Conservation (phyloP, 2,888 invertebrate genomes). For the Dastarcus helophoroides region DNA sequence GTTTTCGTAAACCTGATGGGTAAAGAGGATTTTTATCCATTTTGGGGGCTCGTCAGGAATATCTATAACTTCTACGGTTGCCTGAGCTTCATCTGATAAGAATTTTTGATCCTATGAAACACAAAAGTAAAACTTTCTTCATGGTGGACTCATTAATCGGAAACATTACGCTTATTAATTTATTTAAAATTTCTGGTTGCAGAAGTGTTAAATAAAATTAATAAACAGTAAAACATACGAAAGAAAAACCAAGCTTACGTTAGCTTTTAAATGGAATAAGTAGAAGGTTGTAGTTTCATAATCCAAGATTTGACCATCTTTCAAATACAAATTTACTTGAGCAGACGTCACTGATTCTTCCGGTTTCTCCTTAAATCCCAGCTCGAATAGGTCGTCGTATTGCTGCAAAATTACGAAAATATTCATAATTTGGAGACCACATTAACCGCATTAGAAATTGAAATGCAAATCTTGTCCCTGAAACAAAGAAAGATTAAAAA, state of each 20-base stretch:
- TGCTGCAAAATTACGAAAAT: too few relatives aligned
- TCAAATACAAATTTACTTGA: conserved; percentile 20
- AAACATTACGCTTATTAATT: not conserved
- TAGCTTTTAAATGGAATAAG: conserved; percentile 43
- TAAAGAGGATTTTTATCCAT: conserved; percentile 47
- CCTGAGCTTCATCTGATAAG: conserved; percentile 29
- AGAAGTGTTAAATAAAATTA: too few relatives aligned
- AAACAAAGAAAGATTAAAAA: too few relatives aligned
- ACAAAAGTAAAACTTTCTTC: too few relatives aligned
- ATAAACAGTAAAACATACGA: not conserved
- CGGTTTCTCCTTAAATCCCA: too few relatives aligned
- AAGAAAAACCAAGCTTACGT: conserved; percentile 33
- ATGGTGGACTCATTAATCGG: too few relatives aligned
- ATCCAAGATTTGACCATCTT: conserved; percentile 21
- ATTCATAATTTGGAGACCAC: too few relatives aligned
- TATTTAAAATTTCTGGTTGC: not conserved
- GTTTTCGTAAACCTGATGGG: conserved; percentile 47
- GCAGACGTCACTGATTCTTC: too few relatives aligned
- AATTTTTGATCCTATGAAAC: too few relatives aligned
- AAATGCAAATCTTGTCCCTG: too few relatives aligned
- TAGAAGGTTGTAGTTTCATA: conserved; percentile 42
- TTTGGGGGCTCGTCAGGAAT: conserved; percentile 46
- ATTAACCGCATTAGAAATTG: too few relatives aligned
- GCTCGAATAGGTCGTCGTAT: too few relatives aligned
- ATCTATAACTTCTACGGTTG: conserved; percentile 47